Evolutionary conservation across 1,140 invertebrate genomes (phyloP), one percentile per base, ranked within the genome.

Genomic region (Pseudomyrmex gracilis): DNA sequence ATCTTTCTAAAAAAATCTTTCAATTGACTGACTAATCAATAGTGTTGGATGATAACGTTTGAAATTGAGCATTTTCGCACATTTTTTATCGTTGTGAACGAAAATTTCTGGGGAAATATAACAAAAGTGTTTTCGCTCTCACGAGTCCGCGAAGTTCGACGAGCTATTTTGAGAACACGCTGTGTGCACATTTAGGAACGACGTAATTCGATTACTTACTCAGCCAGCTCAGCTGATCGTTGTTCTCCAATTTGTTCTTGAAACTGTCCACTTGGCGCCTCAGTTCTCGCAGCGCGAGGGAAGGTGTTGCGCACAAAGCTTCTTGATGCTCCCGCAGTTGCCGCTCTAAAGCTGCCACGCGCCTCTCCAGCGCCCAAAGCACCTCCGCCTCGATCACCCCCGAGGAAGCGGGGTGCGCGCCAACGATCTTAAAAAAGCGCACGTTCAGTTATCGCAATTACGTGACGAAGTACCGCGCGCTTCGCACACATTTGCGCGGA

Each of bases 191-290:
- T 74, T 34, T n/a, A 34, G 45, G 15, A 43, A 71, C 49, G 51
- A 74, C 22, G 47, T 55, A 68, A 10, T 10, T 24, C 20, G 17
- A 49, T 53, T 77, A 93, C 91, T 95, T 92, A 95, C 97, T 96
- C 68, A 97, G 92, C 96, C 96, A 97, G 90, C 96, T 97, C 76
- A 97, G 94, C 90, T 96, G 96, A 88, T 97, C 96, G 34, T 96
- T 95, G 58, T 96, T 96, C 92, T 97, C 96, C 74, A 97, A 93
- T 91, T 96, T 96, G 85, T 95, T 95, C 86, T 95, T 95, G 87
- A 97, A 96, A 57, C 94, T 93, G 84, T 96, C 95, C 22, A 97
- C 96, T 91, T 96, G 96, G 53, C 92, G 92, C 89, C 96, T 95
- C 24, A 97, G 94, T 83, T 97, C 96, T 74, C 94, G 91, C 20